Percentiles rank a stretch among this genome's conserved stretches.
phyloP scores from a whole-genome alignment of 2,113 vertebrate species.

The Zapornia atra region DNA sequence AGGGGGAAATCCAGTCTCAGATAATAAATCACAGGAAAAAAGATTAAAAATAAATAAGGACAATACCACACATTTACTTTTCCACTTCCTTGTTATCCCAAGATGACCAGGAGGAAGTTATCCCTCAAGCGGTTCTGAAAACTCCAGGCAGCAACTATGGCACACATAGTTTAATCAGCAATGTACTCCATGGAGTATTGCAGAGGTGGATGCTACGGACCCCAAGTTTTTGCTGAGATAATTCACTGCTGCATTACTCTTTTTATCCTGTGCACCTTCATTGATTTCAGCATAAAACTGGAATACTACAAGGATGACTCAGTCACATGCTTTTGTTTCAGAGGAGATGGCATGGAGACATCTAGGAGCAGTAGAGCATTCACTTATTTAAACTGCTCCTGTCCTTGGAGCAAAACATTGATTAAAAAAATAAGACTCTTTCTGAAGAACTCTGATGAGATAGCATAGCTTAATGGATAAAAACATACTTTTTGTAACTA shows the following conservation, averaged over 20 bases:
- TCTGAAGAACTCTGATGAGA: background rate
- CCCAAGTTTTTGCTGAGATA: background rate
- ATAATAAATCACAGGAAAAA: conserved; percentile 24
- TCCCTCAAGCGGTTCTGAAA: background rate
- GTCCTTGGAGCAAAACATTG: background rate
- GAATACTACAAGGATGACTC: background rate
- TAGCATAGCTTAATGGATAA: background rate
- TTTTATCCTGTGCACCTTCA: background rate
- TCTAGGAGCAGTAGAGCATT: background rate
- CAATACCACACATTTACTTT: background rate
- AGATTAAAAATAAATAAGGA: conserved; percentile 55
- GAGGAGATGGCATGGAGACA: background rate
- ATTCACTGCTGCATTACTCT: background rate
- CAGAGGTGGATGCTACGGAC: background rate
- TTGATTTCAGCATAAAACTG: background rate
- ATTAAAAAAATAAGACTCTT: background rate
- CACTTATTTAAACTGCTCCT: background rate
- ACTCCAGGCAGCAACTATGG: background rate
- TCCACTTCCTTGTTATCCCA: background rate
- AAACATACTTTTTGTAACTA: background rate
- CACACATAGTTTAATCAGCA: background rate
- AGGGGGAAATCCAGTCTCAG: background rate
- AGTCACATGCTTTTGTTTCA: background rate
- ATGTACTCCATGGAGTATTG: background rate
- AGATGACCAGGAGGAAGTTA: background rate